Conservation (phyloP, 2,888 invertebrate genomes). For the Melipona bicolor region DNA sequence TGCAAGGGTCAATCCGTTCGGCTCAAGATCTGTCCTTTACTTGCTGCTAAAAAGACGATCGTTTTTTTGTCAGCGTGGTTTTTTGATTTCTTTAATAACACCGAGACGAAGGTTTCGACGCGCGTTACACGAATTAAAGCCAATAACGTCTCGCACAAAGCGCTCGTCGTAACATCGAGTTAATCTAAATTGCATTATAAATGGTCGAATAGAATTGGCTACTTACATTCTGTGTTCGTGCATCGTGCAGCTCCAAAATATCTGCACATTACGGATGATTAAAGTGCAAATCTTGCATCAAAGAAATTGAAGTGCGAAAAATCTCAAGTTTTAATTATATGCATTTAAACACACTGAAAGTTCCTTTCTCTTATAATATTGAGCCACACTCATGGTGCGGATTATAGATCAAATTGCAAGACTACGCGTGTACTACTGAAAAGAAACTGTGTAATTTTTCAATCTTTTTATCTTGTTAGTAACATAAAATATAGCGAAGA, state of each 20-base stretch:
- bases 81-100: conserved; percentile 27
- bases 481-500: no score
- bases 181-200: conserved; percentile 28
- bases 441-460: no score
- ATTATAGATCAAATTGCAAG: no score
- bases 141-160: conserved; percentile 44
- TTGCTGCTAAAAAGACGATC: conserved; percentile 11
- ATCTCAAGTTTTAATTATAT: no score
- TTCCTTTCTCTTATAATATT: no score
- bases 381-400: no score
- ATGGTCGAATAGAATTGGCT: background rate
- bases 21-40: conserved; percentile 26
- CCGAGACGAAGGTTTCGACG: conserved; percentile 12
- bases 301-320: no score
- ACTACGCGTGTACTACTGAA: no score
- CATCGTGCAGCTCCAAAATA: background rate
- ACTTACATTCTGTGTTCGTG: background rate
- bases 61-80: background rate
- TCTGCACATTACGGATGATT: no score
- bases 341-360: no score
- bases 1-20: conserved; percentile 46
- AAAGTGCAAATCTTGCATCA: no score
- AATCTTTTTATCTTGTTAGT: no score
- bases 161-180: conserved; percentile 18
- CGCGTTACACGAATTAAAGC: conserved; percentile 52